Evolutionary conservation across 2,113 vertebrate genomes (phyloP).

Genomic region (Chlorocebus sabaeus): DNA sequence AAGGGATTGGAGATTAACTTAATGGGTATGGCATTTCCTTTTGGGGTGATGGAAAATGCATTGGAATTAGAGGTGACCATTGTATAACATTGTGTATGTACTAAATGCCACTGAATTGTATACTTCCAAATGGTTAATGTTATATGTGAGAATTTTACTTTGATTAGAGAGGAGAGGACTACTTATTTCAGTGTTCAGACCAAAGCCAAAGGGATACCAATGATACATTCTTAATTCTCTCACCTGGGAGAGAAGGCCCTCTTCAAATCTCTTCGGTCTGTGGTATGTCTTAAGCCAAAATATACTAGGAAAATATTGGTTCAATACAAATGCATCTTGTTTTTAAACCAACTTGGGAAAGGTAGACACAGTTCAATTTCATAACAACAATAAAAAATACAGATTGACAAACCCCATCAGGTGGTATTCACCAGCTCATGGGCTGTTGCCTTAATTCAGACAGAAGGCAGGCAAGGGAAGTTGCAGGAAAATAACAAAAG

Average conservation of each 20-base stretch:
- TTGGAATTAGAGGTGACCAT: not conserved
- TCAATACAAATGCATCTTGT: not conserved
- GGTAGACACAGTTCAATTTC: not conserved
- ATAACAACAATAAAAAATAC: not conserved
- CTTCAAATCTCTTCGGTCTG: not conserved
- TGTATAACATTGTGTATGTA: not conserved
- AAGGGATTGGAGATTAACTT: too few relatives aligned
- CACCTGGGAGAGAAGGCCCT: not conserved
- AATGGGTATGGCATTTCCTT: not conserved
- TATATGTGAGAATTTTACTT: not conserved
- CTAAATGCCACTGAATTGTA: not conserved
- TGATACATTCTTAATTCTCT: not conserved
- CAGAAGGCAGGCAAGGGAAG: not conserved
- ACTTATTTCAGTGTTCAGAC: not conserved
- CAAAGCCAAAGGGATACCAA: not conserved
- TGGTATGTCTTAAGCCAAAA: not conserved
- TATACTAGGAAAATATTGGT: not conserved
- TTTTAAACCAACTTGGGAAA: not conserved
- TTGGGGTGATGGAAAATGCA: not conserved
- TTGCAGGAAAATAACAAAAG: not conserved
- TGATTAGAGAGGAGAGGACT: not conserved
- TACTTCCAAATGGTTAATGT: not conserved
- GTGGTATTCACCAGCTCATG: not conserved
- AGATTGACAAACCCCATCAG: not conserved
- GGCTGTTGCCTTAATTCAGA: not conserved